Conservation (phyloP, 1,140 invertebrate genomes). For the Aleiodes sp. region DNA sequence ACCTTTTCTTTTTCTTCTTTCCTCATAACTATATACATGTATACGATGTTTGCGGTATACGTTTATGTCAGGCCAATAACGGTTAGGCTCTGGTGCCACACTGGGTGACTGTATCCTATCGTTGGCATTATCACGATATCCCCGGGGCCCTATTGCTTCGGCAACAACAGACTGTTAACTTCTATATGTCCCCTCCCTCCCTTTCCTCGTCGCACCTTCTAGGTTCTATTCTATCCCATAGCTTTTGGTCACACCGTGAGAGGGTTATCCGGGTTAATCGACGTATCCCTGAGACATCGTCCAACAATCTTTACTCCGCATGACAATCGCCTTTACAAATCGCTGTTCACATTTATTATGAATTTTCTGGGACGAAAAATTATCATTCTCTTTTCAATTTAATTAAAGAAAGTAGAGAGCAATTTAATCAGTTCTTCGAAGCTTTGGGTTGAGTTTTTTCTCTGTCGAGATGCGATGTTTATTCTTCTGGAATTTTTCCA, state of each 20-base stretch:
- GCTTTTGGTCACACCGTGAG: conserved; percentile 16
- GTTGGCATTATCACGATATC: conserved; percentile 49
- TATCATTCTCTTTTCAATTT: no score
- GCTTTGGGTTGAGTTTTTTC: no score
- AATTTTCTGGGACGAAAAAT: background rate
- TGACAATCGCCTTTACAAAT: conserved; percentile 34
- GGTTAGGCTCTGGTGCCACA: conserved; percentile 31
- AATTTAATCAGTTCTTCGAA: no score
- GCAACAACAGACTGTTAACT: background rate
- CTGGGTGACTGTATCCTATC: conserved; percentile 41
- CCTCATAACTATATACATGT: background rate
- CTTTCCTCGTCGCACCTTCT: background rate
- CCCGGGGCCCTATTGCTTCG: conserved; percentile 12
- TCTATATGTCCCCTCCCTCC: background rate
- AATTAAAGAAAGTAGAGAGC: no score
- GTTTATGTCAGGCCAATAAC: conserved; percentile 35
- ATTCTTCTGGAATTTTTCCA: no score
- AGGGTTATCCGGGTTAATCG: conserved; percentile 52
- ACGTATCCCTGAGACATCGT: conserved; percentile 37
- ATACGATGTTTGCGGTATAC: conserved; percentile 21
- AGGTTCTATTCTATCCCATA: background rate
- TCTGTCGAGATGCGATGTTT: no score
- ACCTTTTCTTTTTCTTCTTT: background rate
- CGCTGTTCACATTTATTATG: background rate
- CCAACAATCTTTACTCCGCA: conserved; percentile 32